A percentile compares a stretch with the other conserved stretches of the same genome.
These are phyloP conservation scores for Aurelia aurita DNA, from an alignment of 30 jellyfish, hydroid and myxozoan genomes.

Conservation along the genomic window DNA sequence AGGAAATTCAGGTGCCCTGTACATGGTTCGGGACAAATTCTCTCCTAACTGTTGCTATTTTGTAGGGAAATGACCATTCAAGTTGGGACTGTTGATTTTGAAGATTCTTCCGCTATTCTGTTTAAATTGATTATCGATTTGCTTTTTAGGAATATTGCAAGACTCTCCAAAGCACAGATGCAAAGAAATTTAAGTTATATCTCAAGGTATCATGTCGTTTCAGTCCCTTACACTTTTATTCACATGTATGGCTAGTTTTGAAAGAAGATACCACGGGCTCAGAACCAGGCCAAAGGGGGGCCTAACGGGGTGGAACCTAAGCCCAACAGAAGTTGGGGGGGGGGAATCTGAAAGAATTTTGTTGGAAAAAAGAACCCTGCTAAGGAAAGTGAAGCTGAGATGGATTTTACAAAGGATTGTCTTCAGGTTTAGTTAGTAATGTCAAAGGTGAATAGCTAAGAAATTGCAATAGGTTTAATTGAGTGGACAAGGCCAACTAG, in stretches of 20 bases:
- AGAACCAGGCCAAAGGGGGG: no score
- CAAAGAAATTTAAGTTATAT: conserved; percentile 66
- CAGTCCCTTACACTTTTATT: neutral
- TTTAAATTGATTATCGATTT: neutral
- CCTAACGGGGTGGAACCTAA: no score
- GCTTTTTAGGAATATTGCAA: conserved; percentile 77
- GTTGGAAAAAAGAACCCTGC: no score
- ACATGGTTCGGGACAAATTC: neutral
- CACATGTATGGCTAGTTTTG: neutral
- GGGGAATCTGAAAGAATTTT: no score
- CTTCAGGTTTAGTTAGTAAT: no score
- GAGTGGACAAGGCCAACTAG: no score
- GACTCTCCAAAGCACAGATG: conserved; percentile 80
- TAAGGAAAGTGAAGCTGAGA: no score
- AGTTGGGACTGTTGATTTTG: neutral
- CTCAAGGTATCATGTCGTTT: conserved; percentile 33
- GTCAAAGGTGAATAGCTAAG: no score
- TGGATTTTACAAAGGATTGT: neutral
- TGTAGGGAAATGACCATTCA: neutral
- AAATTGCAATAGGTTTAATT: no score
- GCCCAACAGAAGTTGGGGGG: no score
- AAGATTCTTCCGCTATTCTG: no score
- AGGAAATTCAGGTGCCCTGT: neutral
- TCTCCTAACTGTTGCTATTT: neutral
- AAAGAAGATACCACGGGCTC: no score